Evolutionary conservation across 2,797 vertebrate species (phyloP).

Genomic region (Discoglossus pictus): DNA sequence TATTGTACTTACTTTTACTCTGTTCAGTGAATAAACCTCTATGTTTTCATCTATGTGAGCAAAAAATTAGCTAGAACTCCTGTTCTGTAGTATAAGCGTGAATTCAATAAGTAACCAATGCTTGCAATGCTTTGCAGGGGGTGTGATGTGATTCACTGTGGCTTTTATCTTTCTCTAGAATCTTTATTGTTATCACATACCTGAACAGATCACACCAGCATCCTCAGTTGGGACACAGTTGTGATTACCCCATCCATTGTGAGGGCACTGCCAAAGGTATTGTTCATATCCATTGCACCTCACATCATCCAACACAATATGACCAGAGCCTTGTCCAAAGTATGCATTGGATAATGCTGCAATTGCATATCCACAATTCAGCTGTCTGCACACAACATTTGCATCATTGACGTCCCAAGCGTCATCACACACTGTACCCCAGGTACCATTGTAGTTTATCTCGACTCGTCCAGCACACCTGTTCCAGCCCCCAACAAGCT

Average conservation of each 20-base stretch:
- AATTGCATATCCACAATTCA: constrained; percentile 19
- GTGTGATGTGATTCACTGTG: too few species aligned
- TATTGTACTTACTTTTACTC: too few species aligned
- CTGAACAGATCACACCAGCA: too few species aligned
- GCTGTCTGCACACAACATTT: constrained; percentile 31
- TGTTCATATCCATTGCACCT: constrained; percentile 5
- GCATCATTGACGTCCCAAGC: constrained; percentile 24
- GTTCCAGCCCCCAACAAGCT: too few species aligned
- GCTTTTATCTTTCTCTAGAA: too few species aligned
- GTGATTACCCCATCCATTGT: constrained; percentile 10
- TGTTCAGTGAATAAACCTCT: too few species aligned
- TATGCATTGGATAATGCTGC: constrained; percentile 1
- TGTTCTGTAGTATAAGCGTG: too few species aligned
- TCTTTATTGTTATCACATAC: too few species aligned
- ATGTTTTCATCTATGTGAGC: too few species aligned
- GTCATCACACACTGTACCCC: constrained; percentile 39
- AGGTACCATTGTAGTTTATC: neutral
- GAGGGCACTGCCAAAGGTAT: constrained; percentile 8
- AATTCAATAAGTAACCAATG: too few species aligned
- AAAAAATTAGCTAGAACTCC: too few species aligned
- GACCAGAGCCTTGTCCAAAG: constrained; percentile 23
- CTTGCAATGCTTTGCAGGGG: too few species aligned
- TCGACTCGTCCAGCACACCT: constrained; percentile 31
- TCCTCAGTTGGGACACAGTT: constrained; percentile 27
- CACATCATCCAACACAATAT: constrained; percentile 32